Percentiles rank a stretch among this genome's conserved stretches.
phyloP scores from a whole-genome alignment of 1,140 invertebrate genomes.

The Sycophila sp. region DNA sequence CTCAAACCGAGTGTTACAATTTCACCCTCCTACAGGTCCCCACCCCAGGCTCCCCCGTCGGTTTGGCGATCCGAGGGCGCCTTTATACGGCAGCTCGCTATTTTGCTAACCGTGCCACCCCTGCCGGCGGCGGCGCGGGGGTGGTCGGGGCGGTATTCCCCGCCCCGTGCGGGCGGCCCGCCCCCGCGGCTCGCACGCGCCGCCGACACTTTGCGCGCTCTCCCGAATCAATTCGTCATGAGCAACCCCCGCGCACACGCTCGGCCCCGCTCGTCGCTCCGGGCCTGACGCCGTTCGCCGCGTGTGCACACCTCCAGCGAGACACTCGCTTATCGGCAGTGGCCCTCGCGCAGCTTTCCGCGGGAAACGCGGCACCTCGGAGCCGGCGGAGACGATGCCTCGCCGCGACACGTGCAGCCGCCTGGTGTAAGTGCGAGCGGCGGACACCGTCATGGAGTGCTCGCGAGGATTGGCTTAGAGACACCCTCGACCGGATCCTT shows the following conservation, averaged over 20 bases:
- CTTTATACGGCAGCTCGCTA: conserved; percentile 41
- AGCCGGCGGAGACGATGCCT: too few species aligned
- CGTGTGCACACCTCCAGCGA: conserved; percentile 19
- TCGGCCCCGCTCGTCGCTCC: conserved; percentile 29
- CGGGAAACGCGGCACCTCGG: too few species aligned
- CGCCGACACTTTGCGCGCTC: conserved; percentile 41
- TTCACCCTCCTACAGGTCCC: conserved; percentile 37
- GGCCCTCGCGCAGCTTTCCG: too few species aligned
- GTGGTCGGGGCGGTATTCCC: conserved; percentile 42
- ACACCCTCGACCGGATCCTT: too few species aligned
- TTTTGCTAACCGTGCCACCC: conserved; percentile 36
- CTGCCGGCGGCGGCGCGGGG: conserved; percentile 5
- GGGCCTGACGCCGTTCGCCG: conserved; percentile 36
- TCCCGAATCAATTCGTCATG: conserved; percentile 59
- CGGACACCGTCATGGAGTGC: too few species aligned
- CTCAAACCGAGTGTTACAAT: conserved; percentile 55
- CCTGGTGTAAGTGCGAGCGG: too few species aligned
- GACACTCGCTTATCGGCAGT: too few species aligned
- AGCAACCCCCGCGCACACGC: conserved; percentile 49
- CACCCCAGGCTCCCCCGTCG: not conserved
- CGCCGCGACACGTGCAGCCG: too few species aligned
- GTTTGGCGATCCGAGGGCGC: not conserved
- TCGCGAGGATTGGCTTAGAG: too few species aligned
- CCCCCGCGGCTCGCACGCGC: conserved; percentile 36
- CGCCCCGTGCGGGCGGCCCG: conserved; percentile 49